phyloP scores from a whole-genome alignment of 2,113 vertebrate species.

The Genyomyrus donnyi region DNA sequence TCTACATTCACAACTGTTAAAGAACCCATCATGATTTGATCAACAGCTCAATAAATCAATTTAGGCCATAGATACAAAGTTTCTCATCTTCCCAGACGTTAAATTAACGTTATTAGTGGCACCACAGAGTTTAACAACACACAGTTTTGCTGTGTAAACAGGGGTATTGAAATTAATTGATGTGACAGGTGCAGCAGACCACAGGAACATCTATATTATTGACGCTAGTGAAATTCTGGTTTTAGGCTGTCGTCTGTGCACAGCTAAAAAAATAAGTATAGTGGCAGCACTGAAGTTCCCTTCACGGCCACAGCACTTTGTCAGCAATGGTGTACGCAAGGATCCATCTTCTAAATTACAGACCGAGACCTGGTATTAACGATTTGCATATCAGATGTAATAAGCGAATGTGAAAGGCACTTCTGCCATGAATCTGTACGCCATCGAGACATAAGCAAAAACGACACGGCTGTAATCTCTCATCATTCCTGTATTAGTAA shows the following conservation, averaged over 20 bases:
- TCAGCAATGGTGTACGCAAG: background rate
- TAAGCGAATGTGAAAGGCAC: background rate
- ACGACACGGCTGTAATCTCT: background rate
- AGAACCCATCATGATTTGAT: background rate
- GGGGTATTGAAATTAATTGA: background rate
- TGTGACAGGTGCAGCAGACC: background rate
- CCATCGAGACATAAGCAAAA: background rate
- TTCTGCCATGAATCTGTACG: background rate
- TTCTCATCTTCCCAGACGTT: background rate
- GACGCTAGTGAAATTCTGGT: background rate
- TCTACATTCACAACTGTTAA: background rate
- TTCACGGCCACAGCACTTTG: background rate
- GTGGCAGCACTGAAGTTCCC: background rate
- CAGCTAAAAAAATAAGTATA: background rate
- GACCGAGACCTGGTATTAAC: background rate
- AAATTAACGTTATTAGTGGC: background rate
- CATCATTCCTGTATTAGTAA: background rate
- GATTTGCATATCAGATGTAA: background rate
- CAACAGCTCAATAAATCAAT: background rate
- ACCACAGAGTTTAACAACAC: background rate
- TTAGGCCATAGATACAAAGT: background rate
- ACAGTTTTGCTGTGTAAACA: background rate
- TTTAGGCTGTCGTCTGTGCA: background rate
- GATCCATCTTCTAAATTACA: background rate
- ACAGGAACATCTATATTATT: background rate